These are phyloP conservation scores for Oryctolagus cuniculus DNA, from an alignment of 2,113 vertebrate species.

Conservation along the genomic window DNA sequence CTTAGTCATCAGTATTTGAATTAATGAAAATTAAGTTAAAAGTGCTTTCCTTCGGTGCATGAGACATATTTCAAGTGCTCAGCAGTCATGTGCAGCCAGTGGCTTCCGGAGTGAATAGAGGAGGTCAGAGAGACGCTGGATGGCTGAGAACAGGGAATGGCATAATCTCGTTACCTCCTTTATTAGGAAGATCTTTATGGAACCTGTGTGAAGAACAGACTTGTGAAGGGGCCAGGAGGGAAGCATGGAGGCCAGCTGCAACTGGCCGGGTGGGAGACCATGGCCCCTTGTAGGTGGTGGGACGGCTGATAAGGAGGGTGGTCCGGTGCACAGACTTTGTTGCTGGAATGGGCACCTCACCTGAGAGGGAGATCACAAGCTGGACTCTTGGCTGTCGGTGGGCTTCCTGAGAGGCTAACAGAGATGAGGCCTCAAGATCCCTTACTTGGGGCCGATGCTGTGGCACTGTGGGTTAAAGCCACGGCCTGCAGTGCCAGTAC, in stretches of 20 bases:
- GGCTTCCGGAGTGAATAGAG: background rate
- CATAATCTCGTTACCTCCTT: background rate
- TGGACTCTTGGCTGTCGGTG: rapidly evolving
- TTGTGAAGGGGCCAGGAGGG: background rate
- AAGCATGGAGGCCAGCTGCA: background rate
- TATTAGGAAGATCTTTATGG: background rate
- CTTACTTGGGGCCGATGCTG: too few relatives aligned
- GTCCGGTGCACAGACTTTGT: background rate
- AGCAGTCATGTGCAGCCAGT: background rate
- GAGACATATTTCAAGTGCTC: background rate
- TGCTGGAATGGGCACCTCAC: background rate
- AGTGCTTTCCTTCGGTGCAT: background rate
- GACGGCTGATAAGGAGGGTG: background rate
- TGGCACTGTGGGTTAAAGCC: too few relatives aligned
- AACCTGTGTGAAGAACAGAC: background rate
- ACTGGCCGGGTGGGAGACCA: background rate
- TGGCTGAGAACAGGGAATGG: background rate
- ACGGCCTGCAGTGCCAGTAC: too few relatives aligned
- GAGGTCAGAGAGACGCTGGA: background rate
- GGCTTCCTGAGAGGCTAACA: background rate
- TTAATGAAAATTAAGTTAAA: background rate
- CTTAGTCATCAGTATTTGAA: background rate
- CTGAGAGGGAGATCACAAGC: background rate
- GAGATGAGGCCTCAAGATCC: too few relatives aligned
- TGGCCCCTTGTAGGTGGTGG: too few relatives aligned